Evolutionary conservation across 2,888 invertebrate genomes (phyloP).

Genomic region (Xanthia icteritia): DNA sequence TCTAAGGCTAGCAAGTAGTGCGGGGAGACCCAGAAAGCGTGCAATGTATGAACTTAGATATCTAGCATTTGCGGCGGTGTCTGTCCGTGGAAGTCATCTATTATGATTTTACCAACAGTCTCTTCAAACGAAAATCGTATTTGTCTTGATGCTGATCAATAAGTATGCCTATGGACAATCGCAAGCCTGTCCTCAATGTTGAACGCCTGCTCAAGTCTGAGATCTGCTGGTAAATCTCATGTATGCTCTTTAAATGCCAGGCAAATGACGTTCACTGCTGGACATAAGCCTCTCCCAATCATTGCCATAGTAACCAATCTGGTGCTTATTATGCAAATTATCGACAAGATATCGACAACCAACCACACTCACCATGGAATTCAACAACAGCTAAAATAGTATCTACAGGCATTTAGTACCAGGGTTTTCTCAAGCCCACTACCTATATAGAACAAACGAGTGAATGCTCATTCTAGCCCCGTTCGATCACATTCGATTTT

Average conservation of each 20-base stretch:
- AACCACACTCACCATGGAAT: background rate
- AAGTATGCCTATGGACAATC: background rate
- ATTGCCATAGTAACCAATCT: background rate
- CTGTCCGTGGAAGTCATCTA: slow-evolving; percentile 8
- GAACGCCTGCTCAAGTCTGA: background rate
- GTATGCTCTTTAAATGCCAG: background rate
- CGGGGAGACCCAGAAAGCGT: slow-evolving; percentile 44
- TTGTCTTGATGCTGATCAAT: background rate
- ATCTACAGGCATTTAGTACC: background rate
- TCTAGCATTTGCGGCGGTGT: slow-evolving; percentile 1
- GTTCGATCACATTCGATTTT: background rate
- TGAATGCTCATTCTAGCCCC: background rate
- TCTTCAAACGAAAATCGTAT: background rate
- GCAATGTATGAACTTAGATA: slow-evolving; percentile 15
- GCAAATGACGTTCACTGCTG: background rate
- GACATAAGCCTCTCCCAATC: background rate
- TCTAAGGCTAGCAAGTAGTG: slow-evolving; percentile 43
- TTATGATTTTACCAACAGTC: background rate
- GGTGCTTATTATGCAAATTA: background rate
- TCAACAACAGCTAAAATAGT: background rate
- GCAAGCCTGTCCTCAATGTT: background rate
- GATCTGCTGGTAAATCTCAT: too few relatives aligned
- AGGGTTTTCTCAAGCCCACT: background rate
- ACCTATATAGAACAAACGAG: background rate
- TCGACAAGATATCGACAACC: background rate